A percentile compares a stretch with the other conserved stretches of the same genome.
These are phyloP conservation scores for Cheilosia pagana DNA, from an alignment of 2,888 invertebrate species.

Conservation along the genomic window DNA sequence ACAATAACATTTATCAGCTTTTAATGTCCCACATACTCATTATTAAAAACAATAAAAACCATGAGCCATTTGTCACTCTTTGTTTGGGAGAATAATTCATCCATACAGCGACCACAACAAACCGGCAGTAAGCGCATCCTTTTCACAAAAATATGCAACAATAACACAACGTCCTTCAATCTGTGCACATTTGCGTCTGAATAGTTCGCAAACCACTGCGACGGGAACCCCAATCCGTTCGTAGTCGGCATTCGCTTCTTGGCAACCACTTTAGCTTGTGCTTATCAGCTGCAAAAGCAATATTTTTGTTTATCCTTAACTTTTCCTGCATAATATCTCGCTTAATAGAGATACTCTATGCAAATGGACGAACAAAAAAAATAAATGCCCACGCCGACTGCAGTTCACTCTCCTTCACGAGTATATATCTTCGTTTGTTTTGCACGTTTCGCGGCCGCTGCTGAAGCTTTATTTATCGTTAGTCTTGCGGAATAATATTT, in stretches of 20 bases:
- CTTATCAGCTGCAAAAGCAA: conserved; percentile 37
- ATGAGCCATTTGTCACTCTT: background rate
- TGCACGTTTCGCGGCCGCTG: conserved; percentile 9
- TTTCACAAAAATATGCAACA: background rate
- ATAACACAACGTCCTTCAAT: background rate
- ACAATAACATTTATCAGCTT: background rate
- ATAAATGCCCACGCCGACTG: background rate
- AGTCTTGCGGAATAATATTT: conserved; percentile 36
- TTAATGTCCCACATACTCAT: background rate
- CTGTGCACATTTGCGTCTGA: background rate
- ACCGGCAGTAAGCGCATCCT: background rate
- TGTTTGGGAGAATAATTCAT: background rate
- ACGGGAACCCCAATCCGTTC: conserved; percentile 1
- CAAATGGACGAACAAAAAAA: conserved; percentile 8
- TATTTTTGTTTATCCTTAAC: conserved; percentile 41
- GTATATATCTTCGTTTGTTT: conserved; percentile 34
- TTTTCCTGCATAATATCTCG: conserved; percentile 42
- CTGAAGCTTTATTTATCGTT: conserved; percentile 10
- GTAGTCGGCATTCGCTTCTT: background rate
- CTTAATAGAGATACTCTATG: conserved; percentile 30
- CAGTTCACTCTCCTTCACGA: background rate
- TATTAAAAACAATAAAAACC: background rate
- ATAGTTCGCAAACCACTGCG: background rate
- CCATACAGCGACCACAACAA: background rate
- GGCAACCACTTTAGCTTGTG: conserved; percentile 26